Conservation (phyloP, 2,797 vertebrate genomes). For the Microctenopoma steveboyesi region DNA sequence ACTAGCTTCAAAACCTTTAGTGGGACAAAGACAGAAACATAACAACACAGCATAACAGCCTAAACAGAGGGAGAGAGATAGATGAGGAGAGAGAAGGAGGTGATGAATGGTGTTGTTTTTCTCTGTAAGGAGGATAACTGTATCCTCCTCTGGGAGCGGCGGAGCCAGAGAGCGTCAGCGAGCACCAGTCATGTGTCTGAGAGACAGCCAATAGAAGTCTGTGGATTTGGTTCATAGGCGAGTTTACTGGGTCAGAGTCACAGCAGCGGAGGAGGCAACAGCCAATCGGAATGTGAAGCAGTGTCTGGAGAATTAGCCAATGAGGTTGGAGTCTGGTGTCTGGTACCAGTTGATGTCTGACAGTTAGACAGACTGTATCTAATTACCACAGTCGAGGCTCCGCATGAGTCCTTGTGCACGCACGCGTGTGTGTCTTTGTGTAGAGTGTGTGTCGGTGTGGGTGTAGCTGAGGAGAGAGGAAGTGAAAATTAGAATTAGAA, state of each 20-base stretch:
- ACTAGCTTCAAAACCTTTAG: conserved; percentile 52
- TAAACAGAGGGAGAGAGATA: conserved; percentile 60
- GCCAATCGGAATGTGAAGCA: conserved; percentile 66
- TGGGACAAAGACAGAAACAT: conserved; percentile 67
- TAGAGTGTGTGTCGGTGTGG: conserved; percentile 40
- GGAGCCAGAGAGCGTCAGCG: conserved; percentile 54
- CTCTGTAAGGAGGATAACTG: conserved; percentile 77
- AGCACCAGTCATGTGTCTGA: conserved; percentile 80
- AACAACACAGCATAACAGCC: conserved; percentile 60
- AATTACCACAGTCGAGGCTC: conserved; percentile 78
- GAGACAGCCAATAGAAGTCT: conserved; percentile 78
- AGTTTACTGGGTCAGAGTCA: conserved; percentile 83
- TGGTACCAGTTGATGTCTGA: conserved; percentile 83
- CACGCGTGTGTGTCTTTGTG: conserved; percentile 44
- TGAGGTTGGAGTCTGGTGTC: conserved; percentile 75
- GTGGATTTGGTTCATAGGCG: conserved; percentile 76
- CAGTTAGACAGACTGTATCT: conserved; percentile 83
- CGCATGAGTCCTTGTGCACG: conserved; percentile 64
- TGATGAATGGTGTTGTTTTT: conserved; percentile 82
- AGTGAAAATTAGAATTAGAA: conserved; percentile 72
- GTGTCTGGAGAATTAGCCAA: conserved; percentile 77
- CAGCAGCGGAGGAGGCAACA: conserved; percentile 68
- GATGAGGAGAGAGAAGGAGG: conserved; percentile 61
- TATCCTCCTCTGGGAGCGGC: conserved; percentile 78
- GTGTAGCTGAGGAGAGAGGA: conserved; percentile 59